Base-by-base conservation (phyloP, 2,888 invertebrate species). In the Caenorhabditis becei region DNA sequence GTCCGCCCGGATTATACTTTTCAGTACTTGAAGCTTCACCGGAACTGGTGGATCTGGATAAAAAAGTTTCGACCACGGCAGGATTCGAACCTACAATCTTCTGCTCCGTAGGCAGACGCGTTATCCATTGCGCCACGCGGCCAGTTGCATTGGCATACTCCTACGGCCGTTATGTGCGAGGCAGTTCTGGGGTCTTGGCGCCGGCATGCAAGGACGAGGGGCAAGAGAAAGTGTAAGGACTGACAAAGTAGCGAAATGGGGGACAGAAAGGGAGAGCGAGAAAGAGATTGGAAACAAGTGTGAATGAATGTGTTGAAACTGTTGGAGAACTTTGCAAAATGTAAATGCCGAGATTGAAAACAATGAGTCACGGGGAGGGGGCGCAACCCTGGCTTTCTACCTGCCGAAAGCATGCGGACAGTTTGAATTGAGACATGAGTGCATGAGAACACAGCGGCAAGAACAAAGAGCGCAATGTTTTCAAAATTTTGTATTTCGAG, bases 71-170 rank as follows among this genome's bases (percentile, higher is more conserved):
- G 86, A 84, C 80, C 84, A 86, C 78, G 83, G 84, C 81, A 86
- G 84, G 84, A 82, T 81, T 91, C 91, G 91, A 91, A 91, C 91
- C 91, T 91, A 86, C 90, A 91, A 91, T 91, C 91, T 91, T 91
- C 91, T 89, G 91, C 88, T 91, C 88, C 91, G 91, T 91, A 91
- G 91, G 88, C 91, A 89, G 91, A 91, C 91, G 91, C 90, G 87
- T 88, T 88, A 87, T 88, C 87, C 88, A 88, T 86, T 88, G 86
- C 87, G 88, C 88, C 86, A 88, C 87, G 80, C 85, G 86, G 83
- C 84, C 87, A 83, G 74, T 67, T 62, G 59, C 24, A 18, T 41
- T 28, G 49, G 49, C 35, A 47, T 32, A 24, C 41, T 44, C 47
- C 23, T n/a, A 32, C 20, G 41, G 2, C 5, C 44, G 16, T 32